Evolutionary conservation across 2,797 vertebrate species (phyloP).

Genomic region (Apogon talboti): DNA sequence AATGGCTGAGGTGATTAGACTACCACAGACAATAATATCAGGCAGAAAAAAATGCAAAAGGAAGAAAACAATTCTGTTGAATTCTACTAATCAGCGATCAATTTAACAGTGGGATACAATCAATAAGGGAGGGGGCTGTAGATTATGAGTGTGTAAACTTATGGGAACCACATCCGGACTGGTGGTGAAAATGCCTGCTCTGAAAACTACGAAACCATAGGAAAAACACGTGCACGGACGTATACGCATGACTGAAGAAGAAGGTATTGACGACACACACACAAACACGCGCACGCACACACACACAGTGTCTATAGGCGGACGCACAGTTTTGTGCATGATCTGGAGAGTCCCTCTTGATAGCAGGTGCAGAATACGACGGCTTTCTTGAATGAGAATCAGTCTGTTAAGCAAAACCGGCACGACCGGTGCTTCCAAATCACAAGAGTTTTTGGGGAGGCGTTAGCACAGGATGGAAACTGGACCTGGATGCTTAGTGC

Average conservation of each 20-base stretch:
- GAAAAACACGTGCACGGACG: constrained; percentile 8
- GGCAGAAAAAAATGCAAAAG: constrained; percentile 4
- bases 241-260: constrained; percentile 9
- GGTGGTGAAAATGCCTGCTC: neutral
- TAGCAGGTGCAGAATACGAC: constrained; percentile 54
- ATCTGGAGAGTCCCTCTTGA: constrained; percentile 38
- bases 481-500: constrained; percentile 39
- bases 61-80: neutral
- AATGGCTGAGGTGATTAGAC: constrained; percentile 48
- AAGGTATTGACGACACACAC: neutral
- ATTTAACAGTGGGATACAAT: constrained; percentile 7
- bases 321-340: constrained; percentile 33
- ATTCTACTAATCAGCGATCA: neutral
- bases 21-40: constrained; percentile 29
- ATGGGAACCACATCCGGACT: constrained; percentile 2
- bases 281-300: constrained; percentile 4
- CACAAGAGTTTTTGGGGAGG: constrained; percentile 48
- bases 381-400: constrained; percentile 50
- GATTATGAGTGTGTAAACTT: constrained; percentile 16
- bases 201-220: constrained; percentile 27
- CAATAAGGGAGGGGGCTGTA: neutral
- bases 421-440: constrained; percentile 22
- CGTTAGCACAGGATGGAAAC: constrained; percentile 11
- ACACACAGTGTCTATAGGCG: constrained; percentile 9
- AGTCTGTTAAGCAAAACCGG: constrained; percentile 40